Percentiles rank a stretch among this genome's conserved stretches.
These are phyloP conservation scores for Megatriorchis doriae DNA, from an alignment of 2,113 vertebrate species.

Conservation along the genomic window DNA sequence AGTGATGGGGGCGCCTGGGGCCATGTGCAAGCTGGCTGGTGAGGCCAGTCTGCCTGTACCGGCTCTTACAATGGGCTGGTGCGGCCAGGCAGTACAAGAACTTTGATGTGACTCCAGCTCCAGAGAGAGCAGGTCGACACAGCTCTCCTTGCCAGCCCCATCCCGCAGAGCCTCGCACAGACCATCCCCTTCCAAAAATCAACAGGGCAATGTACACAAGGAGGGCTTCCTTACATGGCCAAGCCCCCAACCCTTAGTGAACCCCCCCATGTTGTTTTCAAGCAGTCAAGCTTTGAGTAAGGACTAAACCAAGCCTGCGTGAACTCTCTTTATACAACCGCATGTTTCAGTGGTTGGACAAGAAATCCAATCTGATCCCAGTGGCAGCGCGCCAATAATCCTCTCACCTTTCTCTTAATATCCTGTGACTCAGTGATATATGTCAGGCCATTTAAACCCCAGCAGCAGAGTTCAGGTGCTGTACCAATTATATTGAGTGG, in stretches of 20 bases:
- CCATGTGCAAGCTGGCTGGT: not conserved
- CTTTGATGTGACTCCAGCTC: not conserved
- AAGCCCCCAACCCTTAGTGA: not conserved
- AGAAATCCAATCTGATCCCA: constrained; percentile 43
- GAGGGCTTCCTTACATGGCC: not conserved
- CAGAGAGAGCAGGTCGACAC: not conserved
- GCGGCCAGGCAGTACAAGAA: not conserved
- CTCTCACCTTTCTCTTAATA: constrained; percentile 62
- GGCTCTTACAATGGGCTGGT: not conserved
- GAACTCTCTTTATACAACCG: not conserved
- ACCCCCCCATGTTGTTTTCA: not conserved
- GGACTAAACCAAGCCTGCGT: not conserved
- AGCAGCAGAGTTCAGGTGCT: constrained; percentile 24
- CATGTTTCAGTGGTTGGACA: not conserved
- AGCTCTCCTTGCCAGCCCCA: not conserved
- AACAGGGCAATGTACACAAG: not conserved
- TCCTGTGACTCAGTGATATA: constrained; percentile 58
- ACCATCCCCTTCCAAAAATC: not conserved
- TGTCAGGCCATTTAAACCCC: constrained; percentile 44
- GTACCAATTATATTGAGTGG: constrained; percentile 33
- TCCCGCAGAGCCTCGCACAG: accelerated
- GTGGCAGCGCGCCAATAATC: not conserved
- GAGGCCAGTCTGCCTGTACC: not conserved
- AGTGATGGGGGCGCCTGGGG: not conserved
- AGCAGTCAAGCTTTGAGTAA: not conserved